phyloP scores from a whole-genome alignment of 2,113 vertebrate species.

The crab-eating macaque (Macaca fascicularis) region T2T-MFA8v1.1 NC_088375.1:146266001-146266500 shows the following conservation, averaged over 20 bases:
- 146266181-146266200: not conserved
- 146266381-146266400: not conserved
- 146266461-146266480: constrained; percentile 33
- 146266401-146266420: not conserved
- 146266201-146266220: not conserved
- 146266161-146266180: not conserved
- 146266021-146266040: not conserved
- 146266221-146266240: not conserved
- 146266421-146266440: not conserved
- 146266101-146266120: not conserved
- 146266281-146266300: not conserved
- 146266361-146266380: not conserved
- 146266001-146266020: not conserved
- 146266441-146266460: not conserved
- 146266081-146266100: not conserved
- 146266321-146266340: not conserved
- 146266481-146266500: constrained; percentile 1
- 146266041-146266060: not conserved
- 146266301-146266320: not conserved
- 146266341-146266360: constrained; percentile 6
- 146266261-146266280: not conserved
- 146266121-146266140: not conserved
- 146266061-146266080: not conserved
- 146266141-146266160: not conserved
- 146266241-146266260: not conserved